Conservation (phyloP, 2,113 vertebrate genomes). For the Haemorhous mexicanus region DNA sequence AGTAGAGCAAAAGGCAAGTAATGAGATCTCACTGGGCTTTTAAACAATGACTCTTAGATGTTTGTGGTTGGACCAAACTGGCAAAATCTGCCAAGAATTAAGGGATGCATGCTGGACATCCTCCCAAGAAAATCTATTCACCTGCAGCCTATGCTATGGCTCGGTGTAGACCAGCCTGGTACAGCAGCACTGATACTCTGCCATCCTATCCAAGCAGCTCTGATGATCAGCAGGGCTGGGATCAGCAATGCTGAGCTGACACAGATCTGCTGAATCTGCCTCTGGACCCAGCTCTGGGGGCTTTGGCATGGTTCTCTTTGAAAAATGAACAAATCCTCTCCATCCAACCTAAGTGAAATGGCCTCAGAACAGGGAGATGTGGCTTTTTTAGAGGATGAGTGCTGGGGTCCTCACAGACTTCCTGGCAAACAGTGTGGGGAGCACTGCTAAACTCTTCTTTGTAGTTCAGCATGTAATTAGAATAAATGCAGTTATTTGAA, state of each 20-base stretch:
- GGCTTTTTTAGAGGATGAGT: neutral
- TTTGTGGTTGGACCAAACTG: neutral
- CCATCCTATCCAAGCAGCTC: neutral
- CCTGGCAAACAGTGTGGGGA: neutral
- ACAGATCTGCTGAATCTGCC: neutral
- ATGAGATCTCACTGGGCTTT: neutral
- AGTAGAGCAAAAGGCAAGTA: neutral
- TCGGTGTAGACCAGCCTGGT: neutral
- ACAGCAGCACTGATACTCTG: neutral
- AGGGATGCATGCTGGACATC: neutral
- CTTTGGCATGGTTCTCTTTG: neutral
- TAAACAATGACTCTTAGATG: neutral
- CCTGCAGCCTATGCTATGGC: neutral
- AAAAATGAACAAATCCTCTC: neutral
- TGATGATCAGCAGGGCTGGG: neutral
- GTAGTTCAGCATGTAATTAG: neutral
- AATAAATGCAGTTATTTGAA: neutral
- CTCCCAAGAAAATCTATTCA: neutral
- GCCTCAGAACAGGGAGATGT: neutral
- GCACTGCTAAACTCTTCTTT: neutral
- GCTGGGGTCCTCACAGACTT: neutral
- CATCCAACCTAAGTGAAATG: neutral
- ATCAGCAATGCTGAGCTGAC: neutral
- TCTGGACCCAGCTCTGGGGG: neutral
- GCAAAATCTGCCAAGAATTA: neutral